Conservation (phyloP, 2,113 vertebrate genomes). For the Pelecanus crispus region DNA sequence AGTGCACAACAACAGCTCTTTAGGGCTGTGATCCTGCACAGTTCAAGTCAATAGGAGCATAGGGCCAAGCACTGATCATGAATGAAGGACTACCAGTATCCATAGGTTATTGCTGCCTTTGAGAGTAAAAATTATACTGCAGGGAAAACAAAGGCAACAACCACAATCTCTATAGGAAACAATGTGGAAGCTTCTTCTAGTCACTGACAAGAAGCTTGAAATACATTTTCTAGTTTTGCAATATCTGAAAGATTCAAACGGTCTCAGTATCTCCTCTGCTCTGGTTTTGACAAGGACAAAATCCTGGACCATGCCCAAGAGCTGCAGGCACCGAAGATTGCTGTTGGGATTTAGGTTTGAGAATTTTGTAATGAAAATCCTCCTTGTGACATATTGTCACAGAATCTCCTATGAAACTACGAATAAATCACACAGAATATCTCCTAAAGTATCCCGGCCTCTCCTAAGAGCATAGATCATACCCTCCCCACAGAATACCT, state of each 20-base stretch:
- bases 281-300: slow-evolving; percentile 17
- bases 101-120: not conserved
- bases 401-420: not conserved
- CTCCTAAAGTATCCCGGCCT: slow-evolving; percentile 4
- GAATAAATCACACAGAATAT: slow-evolving; percentile 24
- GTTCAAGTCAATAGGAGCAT: not conserved
- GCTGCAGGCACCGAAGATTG: not conserved
- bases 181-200: not conserved
- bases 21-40: not conserved
- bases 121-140: not conserved
- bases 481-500: not conserved
- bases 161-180: not conserved
- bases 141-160: not conserved
- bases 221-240: not conserved
- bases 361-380: slow-evolving; percentile 36
- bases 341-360: not conserved
- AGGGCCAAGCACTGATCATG: not conserved
- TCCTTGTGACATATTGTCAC: slow-evolving; percentile 6
- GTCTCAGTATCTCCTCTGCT: not conserved
- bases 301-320: not conserved
- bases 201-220: not conserved
- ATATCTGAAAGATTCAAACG: not conserved
- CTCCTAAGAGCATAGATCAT: slow-evolving; percentile 19
- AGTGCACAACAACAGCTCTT: not conserved
- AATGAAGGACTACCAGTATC: not conserved